phyloP scores from a whole-genome alignment of 2,797 vertebrate genomes.

The Furcifer pardalis region DNA sequence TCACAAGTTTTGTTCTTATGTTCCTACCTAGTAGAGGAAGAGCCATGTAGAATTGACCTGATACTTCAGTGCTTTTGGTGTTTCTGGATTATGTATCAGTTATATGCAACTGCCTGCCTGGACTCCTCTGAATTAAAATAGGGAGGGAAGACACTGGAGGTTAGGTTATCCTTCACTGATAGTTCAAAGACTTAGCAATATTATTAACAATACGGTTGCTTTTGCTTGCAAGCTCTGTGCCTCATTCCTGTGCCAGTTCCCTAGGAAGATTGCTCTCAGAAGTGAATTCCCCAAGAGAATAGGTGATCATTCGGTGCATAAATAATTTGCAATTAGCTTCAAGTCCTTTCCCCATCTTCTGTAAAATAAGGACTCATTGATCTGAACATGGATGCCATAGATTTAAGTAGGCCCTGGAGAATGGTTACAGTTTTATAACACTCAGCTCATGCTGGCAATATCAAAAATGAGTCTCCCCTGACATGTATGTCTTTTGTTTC shows the following conservation, averaged over 20 bases:
- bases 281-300: constrained; percentile 40
- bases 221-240: neutral
- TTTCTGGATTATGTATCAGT: too few species aligned
- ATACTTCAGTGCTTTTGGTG: too few species aligned
- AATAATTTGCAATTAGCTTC: constrained; percentile 53
- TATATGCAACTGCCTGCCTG: too few species aligned
- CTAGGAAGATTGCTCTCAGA: constrained; percentile 44
- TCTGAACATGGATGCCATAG: constrained; percentile 38
- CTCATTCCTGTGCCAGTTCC: neutral
- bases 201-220: neutral
- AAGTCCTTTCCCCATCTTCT: neutral
- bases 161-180: neutral
- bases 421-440: constrained; percentile 32
- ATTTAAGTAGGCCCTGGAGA: constrained; percentile 41
- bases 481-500: constrained; percentile 17
- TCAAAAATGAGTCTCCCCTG: constrained; percentile 27
- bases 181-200: neutral
- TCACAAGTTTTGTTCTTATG: too few species aligned
- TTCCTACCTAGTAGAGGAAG: too few species aligned
- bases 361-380: constrained; percentile 28
- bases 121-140: too few species aligned
- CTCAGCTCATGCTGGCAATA: neutral
- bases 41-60: too few species aligned
- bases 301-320: constrained; percentile 44
- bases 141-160: too few species aligned